Base-by-base conservation (phyloP, 2,797 vertebrate genomes). In the Echeneis naucrates region DNA sequence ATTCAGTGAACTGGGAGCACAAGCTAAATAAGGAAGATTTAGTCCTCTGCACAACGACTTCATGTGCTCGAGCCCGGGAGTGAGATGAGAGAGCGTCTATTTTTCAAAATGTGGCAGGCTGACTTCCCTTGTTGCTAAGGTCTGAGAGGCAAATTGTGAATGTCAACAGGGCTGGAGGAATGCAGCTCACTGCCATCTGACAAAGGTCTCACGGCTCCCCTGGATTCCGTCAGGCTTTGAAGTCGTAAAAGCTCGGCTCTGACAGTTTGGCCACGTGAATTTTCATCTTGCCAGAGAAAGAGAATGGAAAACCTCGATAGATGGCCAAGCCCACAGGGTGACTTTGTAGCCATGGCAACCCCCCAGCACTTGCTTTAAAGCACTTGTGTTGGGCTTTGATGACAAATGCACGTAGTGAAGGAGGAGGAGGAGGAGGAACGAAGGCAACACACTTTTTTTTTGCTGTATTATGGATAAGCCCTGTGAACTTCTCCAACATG, bases 331-430 rank as follows among this genome's bases (percentile, higher is more conserved):
- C 80, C 78, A 80, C 68, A 42, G 84, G 86, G 83, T 78, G 87
- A 89, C 81, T 78, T 72, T 69, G 92, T 93, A 78, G 77, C 92
- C 81, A 94, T 92, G 86, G 90, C 88, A 92, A 93, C 89, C 57
- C 57, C 55, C 54, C 63, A 78, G 75, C 61, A 85, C 68, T 84
- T 71, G 64, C 80, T 88, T 76, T 81, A 82, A 85, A 84, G 82
- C 81, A 81, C 77, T 82, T 62, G 77, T 82, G 82, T 84, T 44
- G 56, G 42, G 68, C 88, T 92, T 89, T 89, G 87, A 91, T 88
- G 87, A 88, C 84, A 84, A 87, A 88, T 75, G 84, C 80, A 84
- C 50, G 53, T 48, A 45, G 83, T 60, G 72, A 54, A 72, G 69
- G 67, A 58, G 64, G 67, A 58, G 64, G 52, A 58, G 64, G 67